A percentile compares a stretch with the other conserved stretches of the same genome.
phyloP scores from a whole-genome alignment of 2,888 invertebrate genomes.

The Agonopterix subpropinquella region DNA sequence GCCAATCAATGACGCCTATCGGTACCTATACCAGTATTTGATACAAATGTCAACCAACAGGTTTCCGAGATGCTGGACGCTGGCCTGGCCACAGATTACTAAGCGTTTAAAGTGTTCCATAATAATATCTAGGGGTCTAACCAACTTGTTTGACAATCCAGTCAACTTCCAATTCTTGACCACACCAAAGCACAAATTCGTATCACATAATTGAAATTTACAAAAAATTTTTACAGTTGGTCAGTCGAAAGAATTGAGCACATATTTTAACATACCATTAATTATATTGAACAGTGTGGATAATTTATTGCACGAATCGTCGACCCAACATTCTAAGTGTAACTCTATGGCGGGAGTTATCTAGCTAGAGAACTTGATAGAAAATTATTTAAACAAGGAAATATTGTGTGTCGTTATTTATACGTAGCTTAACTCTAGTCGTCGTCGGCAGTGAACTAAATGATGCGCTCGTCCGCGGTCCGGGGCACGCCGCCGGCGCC shows the following conservation, averaged over 20 bases:
- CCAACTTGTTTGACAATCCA: no score
- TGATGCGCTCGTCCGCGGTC: conserved; percentile 16
- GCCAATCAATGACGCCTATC: not conserved
- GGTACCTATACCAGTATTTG: no score
- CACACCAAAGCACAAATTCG: conserved; percentile 30
- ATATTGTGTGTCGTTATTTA: conserved; percentile 45
- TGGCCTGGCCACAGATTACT: not conserved
- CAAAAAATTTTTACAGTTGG: conserved; percentile 61
- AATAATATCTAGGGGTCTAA: not conserved
- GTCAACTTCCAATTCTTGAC: no score
- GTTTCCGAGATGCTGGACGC: not conserved
- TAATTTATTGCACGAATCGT: conserved; percentile 66
- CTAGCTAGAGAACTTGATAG: conserved; percentile 36
- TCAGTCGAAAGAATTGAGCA: conserved; percentile 74
- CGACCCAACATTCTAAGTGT: conserved; percentile 49
- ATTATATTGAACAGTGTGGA: conserved; percentile 50
- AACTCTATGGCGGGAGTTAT: conserved; percentile 45
- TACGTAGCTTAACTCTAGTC: conserved; percentile 48
- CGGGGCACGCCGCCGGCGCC: not conserved
- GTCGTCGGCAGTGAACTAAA: conserved; percentile 56
- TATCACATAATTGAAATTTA: conserved; percentile 35
- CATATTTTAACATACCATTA: conserved; percentile 40
- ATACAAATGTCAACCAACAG: not conserved
- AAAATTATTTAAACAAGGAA: conserved; percentile 35
- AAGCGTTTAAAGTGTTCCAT: not conserved